phyloP scores from a whole-genome alignment of 2,797 vertebrate species.

The Sebastes hubbsi region DNA sequence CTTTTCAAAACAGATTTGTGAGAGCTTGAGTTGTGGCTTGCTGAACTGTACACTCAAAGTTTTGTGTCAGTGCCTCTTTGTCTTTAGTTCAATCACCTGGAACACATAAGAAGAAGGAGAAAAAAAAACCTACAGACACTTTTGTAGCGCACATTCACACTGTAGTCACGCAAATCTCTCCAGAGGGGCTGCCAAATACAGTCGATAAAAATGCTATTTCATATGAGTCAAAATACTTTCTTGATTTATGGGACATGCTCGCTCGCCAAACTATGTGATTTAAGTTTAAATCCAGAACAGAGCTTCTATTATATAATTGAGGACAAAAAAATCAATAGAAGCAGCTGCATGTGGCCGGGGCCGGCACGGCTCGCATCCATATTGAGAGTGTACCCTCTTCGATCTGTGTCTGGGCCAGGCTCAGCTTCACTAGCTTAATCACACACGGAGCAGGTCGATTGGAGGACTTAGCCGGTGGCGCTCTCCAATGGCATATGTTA shows the following conservation, averaged over 20 bases:
- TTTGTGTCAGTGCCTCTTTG: constrained; percentile 71
- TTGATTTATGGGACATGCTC: constrained; percentile 76
- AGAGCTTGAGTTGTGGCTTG: constrained; percentile 68
- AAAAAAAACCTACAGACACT: constrained; percentile 21
- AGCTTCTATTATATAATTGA: constrained; percentile 87
- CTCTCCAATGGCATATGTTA: constrained; percentile 82
- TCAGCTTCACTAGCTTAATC: constrained; percentile 82
- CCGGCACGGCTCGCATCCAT: constrained; percentile 72
- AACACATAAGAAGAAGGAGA: constrained; percentile 56
- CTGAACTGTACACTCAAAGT: constrained; percentile 72
- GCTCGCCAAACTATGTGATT: constrained; percentile 79
- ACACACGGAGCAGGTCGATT: constrained; percentile 80
- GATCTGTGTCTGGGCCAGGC: constrained; percentile 79
- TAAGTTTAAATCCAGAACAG: constrained; percentile 79
- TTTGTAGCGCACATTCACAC: constrained; percentile 37
- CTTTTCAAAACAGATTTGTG: constrained; percentile 70
- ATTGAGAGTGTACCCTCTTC: constrained; percentile 79
- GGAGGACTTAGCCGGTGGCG: constrained; percentile 77
- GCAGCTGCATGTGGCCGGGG: constrained; percentile 78
- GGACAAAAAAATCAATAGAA: constrained; percentile 84
- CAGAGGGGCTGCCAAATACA: constrained; percentile 70
- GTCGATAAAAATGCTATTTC: constrained; percentile 83
- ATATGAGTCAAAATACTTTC: constrained; percentile 74
- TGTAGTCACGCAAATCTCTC: constrained; percentile 65
- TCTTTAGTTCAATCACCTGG: constrained; percentile 75